phyloP scores from a whole-genome alignment of 2,113 vertebrate genomes.

The Rhabdomys dilectus region DNA sequence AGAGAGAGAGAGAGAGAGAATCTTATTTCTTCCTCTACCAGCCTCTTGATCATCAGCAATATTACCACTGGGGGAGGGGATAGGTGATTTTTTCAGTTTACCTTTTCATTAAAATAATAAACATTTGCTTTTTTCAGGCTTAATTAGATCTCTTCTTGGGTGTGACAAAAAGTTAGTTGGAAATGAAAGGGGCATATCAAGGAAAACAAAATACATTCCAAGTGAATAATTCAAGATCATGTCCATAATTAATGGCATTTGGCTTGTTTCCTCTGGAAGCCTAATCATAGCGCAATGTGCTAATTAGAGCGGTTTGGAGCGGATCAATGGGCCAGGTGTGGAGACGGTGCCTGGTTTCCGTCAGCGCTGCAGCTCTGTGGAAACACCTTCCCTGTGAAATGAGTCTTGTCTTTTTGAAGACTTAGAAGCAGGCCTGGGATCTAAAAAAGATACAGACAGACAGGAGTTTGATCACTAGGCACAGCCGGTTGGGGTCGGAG shows the following conservation, averaged over 20 bases:
- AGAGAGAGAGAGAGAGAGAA: background rate
- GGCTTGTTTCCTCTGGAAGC: conserved; percentile 85
- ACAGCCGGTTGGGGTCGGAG: background rate
- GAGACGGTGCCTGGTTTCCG: conserved; percentile 62
- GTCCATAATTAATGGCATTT: conserved; percentile 89
- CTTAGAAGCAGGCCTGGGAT: background rate
- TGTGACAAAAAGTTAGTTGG: conserved; percentile 84
- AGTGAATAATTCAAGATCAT: conserved; percentile 90
- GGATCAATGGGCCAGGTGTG: conserved; percentile 85
- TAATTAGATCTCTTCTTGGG: conserved; percentile 85
- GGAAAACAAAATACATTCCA: conserved; percentile 81
- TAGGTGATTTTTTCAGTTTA: conserved; percentile 82
- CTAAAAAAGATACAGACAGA: background rate
- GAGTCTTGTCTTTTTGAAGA: conserved; percentile 10
- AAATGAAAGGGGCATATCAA: conserved; percentile 86
- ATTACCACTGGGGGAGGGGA: background rate
- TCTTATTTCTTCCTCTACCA: background rate
- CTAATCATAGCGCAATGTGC: conserved; percentile 86
- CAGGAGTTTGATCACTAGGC: background rate
- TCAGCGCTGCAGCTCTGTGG: background rate
- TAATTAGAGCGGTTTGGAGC: conserved; percentile 88
- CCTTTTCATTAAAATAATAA: conserved; percentile 82
- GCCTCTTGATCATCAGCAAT: conserved; percentile 13
- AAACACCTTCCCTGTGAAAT: background rate
- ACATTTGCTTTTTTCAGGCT: conserved; percentile 75